phyloP scores from a whole-genome alignment of 2,888 invertebrate genomes.

The Leptinotarsa tumamoca region DNA sequence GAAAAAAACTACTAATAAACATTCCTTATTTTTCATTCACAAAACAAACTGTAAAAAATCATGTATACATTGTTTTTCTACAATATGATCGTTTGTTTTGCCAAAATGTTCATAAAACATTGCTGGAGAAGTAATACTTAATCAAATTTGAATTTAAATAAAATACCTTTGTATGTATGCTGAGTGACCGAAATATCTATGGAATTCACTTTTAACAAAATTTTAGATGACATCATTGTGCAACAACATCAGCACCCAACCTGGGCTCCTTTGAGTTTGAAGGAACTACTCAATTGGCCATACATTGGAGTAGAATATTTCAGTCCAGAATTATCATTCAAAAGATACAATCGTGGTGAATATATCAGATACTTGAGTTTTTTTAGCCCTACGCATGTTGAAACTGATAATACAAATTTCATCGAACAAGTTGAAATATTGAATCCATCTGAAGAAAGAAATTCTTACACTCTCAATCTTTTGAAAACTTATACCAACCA shows the following conservation, averaged over 20 bases:
- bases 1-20: too few relatives aligned
- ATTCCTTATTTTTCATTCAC: too few relatives aligned
- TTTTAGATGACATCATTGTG: conserved; percentile 49
- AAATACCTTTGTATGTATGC: too few relatives aligned
- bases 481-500: conserved; percentile 41
- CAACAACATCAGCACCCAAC: conserved; percentile 42
- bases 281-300: conserved; percentile 51
- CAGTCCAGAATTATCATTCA: conserved; percentile 47
- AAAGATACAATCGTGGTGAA: conserved; percentile 44
- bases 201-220: neutral
- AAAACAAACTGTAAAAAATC: too few relatives aligned
- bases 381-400: conserved; percentile 31
- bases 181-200: too few relatives aligned
- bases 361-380: conserved; percentile 46
- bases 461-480: conserved; percentile 42
- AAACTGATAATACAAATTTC: conserved; percentile 32
- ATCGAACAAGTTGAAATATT: conserved; percentile 48
- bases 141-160: too few relatives aligned
- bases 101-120: too few relatives aligned
- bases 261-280: conserved; percentile 41
- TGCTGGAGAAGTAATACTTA: too few relatives aligned
- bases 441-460: conserved; percentile 30
- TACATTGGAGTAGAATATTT: conserved; percentile 48
- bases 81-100: too few relatives aligned
- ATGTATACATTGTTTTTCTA: too few relatives aligned